phyloP scores from a whole-genome alignment of 2,797 vertebrate species.

The Onychomys leucogaster region DNA sequence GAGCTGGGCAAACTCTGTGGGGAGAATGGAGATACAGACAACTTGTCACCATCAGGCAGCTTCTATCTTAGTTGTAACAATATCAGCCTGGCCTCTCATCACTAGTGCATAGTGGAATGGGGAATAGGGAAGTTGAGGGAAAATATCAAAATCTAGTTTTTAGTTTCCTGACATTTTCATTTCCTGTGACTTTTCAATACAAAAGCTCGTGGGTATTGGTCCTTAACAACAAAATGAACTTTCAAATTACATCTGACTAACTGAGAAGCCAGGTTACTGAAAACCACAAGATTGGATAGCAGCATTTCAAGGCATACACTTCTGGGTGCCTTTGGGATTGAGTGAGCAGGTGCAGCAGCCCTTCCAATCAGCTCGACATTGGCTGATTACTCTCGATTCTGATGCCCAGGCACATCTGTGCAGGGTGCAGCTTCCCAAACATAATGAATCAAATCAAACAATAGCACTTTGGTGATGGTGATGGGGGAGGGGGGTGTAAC shows the following conservation, averaged over 20 bases:
- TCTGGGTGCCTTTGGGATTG: not conserved
- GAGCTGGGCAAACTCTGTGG: not conserved
- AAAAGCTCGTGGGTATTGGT: not conserved
- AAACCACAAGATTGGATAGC: not conserved
- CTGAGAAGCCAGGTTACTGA: not conserved
- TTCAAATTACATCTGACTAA: not conserved
- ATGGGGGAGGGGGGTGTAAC: not conserved
- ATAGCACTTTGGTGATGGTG: not conserved
- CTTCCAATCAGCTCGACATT: not conserved
- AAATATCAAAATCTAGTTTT: not conserved
- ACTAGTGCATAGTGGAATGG: not conserved
- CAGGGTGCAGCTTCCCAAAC: not conserved
- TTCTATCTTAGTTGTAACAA: not conserved
- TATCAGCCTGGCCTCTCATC: not conserved
- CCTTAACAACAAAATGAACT: not conserved
- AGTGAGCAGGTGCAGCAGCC: not conserved
- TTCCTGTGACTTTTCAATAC: not conserved
- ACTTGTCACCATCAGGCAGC: not conserved
- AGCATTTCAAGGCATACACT: not conserved
- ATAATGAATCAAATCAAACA: not conserved
- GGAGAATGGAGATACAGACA: not conserved
- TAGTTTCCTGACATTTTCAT: not conserved
- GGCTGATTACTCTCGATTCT: not conserved
- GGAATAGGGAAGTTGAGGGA: not conserved
- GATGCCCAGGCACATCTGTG: not conserved